These are phyloP conservation scores for Yponomeuta sedellus DNA, from an alignment of 2,888 invertebrate species.

Conservation along the genomic window DNA sequence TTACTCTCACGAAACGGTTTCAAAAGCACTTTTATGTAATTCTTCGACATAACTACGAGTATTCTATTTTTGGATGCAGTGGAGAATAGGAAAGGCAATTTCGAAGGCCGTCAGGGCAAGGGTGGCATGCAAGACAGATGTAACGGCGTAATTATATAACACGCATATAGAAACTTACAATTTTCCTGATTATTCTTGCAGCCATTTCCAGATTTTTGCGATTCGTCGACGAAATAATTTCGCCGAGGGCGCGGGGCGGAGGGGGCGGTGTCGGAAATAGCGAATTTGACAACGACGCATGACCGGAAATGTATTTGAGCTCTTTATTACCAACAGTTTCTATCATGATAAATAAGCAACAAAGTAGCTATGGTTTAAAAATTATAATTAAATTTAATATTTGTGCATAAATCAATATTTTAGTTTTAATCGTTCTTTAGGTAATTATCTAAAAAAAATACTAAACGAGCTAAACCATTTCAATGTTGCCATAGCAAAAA, in stretches of 20 bases:
- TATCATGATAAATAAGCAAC: not conserved
- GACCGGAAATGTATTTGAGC: slow-evolving; percentile 54
- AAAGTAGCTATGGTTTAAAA: not conserved
- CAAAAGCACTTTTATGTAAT: slow-evolving; percentile 75
- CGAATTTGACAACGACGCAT: slow-evolving; percentile 63
- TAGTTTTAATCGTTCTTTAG: not conserved
- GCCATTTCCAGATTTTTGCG: slow-evolving; percentile 69
- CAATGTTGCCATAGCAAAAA: not conserved
- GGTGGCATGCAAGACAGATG: slow-evolving; percentile 47
- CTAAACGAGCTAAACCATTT: not conserved
- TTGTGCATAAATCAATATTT: not conserved
- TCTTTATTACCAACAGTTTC: not conserved
- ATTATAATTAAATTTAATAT: not conserved
- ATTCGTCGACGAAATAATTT: slow-evolving; percentile 49
- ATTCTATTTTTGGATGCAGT: slow-evolving; percentile 69
- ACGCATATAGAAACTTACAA: slow-evolving; percentile 65
- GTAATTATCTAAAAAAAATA: not conserved
- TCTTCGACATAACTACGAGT: slow-evolving; percentile 72
- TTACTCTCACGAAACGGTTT: slow-evolving; percentile 73
- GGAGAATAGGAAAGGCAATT: slow-evolving; percentile 40
- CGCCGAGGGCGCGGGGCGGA: slow-evolving; percentile 41
- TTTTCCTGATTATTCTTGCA: slow-evolving; percentile 74
- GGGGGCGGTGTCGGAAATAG: slow-evolving; percentile 53
- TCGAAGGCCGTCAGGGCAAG: slow-evolving; percentile 30
- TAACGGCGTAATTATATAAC: slow-evolving; percentile 40